Evolutionary conservation across 2,888 invertebrate species (phyloP).

Genomic region (Aphodius granarius): DNA sequence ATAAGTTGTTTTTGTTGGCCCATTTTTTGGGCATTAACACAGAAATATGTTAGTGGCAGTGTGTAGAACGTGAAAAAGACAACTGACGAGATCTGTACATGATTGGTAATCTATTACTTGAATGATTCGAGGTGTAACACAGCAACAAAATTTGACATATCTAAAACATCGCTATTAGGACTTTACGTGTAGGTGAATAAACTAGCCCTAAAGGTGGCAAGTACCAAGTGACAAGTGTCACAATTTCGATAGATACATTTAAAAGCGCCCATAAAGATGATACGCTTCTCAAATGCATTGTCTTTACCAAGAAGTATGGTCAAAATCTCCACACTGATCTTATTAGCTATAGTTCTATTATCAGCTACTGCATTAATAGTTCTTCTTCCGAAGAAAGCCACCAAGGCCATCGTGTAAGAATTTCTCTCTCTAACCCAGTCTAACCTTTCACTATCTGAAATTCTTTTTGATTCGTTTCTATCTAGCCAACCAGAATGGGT

Average conservation of each 20-base stretch:
- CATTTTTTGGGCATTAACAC: too few relatives aligned
- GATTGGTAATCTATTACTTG: too few relatives aligned
- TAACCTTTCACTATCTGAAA: too few relatives aligned
- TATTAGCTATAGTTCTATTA: background rate
- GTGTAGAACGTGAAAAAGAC: too few relatives aligned
- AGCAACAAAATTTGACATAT: too few relatives aligned
- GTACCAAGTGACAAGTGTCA: background rate
- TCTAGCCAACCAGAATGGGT: slow-evolving; percentile 49
- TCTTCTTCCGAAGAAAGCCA: background rate
- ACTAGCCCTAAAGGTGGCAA: too few relatives aligned
- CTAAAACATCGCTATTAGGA: too few relatives aligned
- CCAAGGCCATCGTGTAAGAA: background rate
- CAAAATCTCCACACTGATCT: background rate
- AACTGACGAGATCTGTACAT: too few relatives aligned
- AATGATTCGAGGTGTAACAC: too few relatives aligned
- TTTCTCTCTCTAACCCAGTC: background rate
- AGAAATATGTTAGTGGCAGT: too few relatives aligned
- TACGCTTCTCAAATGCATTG: background rate
- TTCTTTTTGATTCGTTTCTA: background rate
- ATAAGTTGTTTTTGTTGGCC: too few relatives aligned
- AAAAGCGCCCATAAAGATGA: background rate
- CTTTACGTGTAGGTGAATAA: too few relatives aligned
- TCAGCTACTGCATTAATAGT: background rate
- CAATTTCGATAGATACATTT: background rate
- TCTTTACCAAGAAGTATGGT: background rate